phyloP scores from a whole-genome alignment of 2,888 invertebrate genomes.

The Dromius quadrimaculatus region DNA sequence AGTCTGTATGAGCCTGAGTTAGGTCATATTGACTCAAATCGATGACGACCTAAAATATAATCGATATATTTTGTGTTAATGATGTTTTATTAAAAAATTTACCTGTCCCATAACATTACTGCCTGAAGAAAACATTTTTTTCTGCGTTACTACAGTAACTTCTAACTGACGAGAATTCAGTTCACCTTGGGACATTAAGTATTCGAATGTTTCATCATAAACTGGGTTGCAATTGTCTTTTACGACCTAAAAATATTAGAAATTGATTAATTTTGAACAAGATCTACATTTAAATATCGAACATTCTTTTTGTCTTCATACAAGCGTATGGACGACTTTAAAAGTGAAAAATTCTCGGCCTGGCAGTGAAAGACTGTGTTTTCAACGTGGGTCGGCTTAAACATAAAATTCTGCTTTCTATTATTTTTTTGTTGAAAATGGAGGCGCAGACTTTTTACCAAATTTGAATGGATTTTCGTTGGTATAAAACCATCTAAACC shows the following conservation, averaged over 20 bases:
- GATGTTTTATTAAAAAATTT: slow-evolving; percentile 55
- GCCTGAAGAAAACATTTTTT: slow-evolving; percentile 83
- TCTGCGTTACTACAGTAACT: slow-evolving; percentile 89
- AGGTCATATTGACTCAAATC: slow-evolving; percentile 77
- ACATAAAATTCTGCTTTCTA: not conserved
- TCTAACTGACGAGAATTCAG: slow-evolving; percentile 82
- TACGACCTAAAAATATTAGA: slow-evolving; percentile 71
- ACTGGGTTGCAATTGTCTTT: slow-evolving; percentile 93
- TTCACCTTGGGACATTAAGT: slow-evolving; percentile 85
- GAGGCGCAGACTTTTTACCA: no score
- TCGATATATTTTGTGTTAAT: not conserved
- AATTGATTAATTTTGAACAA: no score
- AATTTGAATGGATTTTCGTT: no score
- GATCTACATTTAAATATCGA: slow-evolving; percentile 10
- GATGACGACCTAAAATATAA: slow-evolving; percentile 70
- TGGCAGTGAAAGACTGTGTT: no score
- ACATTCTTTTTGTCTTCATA: no score
- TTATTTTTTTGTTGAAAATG: no score
- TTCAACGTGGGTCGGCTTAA: not conserved
- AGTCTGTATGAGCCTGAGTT: slow-evolving; percentile 77
- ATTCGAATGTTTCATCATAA: slow-evolving; percentile 93
- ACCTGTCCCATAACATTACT: slow-evolving; percentile 88
- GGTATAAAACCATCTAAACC: no score
- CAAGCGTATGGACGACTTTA: no score
- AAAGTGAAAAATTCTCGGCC: slow-evolving; percentile 1